These are phyloP conservation scores for Caenorhabditis sp. DNA, from an alignment of 2,888 invertebrate genomes.

Conservation along the genomic window DNA sequence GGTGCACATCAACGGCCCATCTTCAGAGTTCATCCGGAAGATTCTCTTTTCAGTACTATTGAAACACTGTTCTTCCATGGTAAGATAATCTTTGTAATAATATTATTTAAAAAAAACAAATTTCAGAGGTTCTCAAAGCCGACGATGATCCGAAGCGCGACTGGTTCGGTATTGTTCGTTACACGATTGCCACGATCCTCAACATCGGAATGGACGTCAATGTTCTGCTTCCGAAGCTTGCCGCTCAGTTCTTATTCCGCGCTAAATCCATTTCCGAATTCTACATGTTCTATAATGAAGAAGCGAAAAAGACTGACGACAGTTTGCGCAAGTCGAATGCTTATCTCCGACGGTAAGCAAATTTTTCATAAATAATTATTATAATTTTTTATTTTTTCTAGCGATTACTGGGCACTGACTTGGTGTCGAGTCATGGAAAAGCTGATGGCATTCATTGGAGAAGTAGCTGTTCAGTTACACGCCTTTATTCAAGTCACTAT, in stretches of 20 bases:
- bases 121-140: constrained; percentile 45
- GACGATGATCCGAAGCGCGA: constrained; percentile 37
- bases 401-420: constrained; percentile 50
- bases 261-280: constrained; percentile 35
- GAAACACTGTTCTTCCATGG: constrained; percentile 64
- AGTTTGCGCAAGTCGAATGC: background rate
- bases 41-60: constrained; percentile 60
- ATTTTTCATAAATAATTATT: background rate
- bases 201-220: constrained; percentile 65
- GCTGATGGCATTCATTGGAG: constrained; percentile 62
- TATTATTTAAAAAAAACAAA: background rate
- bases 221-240: constrained; percentile 48
- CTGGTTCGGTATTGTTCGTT: constrained; percentile 66
- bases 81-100: constrained; percentile 7
- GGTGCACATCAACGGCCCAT: constrained; percentile 17
- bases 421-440: constrained; percentile 59
- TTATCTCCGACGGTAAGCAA: constrained; percentile 3
- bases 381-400: background rate
- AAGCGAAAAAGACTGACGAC: constrained; percentile 12
- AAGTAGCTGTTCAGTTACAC: constrained; percentile 49
- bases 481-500: constrained; percentile 37
- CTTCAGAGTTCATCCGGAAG: constrained; percentile 61
- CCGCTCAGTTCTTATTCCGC: constrained; percentile 47
- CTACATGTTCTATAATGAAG: constrained; percentile 39
- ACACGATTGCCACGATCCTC: constrained; percentile 48